A percentile compares a stretch with the other conserved stretches of the same genome.
These are phyloP conservation scores for Anguilla japonica DNA, from an alignment of 2,113 vertebrate species.

Conservation along the genomic window DNA sequence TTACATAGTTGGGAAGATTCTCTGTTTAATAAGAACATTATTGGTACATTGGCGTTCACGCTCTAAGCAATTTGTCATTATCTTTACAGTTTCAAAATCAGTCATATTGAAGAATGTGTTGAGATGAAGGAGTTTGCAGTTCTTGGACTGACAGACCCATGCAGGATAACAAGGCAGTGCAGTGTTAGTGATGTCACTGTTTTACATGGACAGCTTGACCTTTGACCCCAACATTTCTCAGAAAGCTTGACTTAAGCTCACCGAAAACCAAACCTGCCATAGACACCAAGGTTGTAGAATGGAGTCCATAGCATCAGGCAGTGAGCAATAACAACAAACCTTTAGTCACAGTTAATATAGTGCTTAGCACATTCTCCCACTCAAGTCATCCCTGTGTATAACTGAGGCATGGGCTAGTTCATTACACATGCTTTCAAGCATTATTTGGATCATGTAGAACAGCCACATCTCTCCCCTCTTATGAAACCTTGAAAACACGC, in stretches of 20 bases:
- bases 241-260: neutral
- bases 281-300: neutral
- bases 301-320: neutral
- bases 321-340: slow-evolving; percentile 4
- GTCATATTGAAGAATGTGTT: too few species aligned
- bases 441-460: neutral
- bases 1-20: too few species aligned
- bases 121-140: slow-evolving; percentile 32
- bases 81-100: too few species aligned
- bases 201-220: slow-evolving; percentile 52
- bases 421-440: neutral
- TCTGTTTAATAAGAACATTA: too few species aligned
- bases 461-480: neutral
- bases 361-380: neutral
- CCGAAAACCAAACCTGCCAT: neutral
- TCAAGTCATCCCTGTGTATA: slow-evolving; percentile 22
- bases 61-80: too few species aligned
- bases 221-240: slow-evolving; percentile 59
- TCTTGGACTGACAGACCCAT: slow-evolving; percentile 63
- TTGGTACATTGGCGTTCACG: too few species aligned
- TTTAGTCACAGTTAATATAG: neutral
- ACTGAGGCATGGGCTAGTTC: slow-evolving; percentile 7
- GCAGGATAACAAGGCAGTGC: slow-evolving; percentile 66
- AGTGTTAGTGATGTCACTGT: slow-evolving; percentile 51
- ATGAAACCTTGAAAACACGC: neutral